phyloP scores from a whole-genome alignment of 2,888 invertebrate genomes.

The Psococerastis gibbosa region DNA sequence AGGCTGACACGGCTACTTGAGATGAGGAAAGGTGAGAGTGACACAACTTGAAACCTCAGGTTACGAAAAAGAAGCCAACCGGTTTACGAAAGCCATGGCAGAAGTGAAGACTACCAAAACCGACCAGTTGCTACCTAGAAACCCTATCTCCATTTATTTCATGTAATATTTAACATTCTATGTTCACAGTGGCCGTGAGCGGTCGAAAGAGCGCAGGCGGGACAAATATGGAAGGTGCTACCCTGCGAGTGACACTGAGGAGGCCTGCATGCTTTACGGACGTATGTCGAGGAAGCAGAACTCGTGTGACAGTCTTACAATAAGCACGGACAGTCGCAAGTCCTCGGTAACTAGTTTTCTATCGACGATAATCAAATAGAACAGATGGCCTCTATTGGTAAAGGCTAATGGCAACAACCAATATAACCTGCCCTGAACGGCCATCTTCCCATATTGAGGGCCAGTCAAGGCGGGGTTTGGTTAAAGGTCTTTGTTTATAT shows the following conservation, averaged over 20 bases:
- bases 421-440: too few relatives aligned
- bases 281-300: constrained; percentile 22
- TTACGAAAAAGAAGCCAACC: background rate
- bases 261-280: constrained; percentile 17
- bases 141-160: too few relatives aligned
- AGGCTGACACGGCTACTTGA: too few relatives aligned
- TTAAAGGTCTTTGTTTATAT: too few relatives aligned
- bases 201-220: constrained; percentile 7
- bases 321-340: constrained; percentile 34
- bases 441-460: too few relatives aligned
- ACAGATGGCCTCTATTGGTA: too few relatives aligned
- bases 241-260: constrained; percentile 19
- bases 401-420: too few relatives aligned
- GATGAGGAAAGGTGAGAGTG: background rate
- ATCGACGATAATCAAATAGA: too few relatives aligned
- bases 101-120: background rate
- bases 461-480: too few relatives aligned
- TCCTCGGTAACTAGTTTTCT: constrained; percentile 30
- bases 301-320: constrained; percentile 32
- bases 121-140: too few relatives aligned
- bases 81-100: background rate
- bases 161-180: too few relatives aligned
- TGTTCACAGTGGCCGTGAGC: constrained; percentile 5
- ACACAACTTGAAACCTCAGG: background rate
- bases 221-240: constrained; percentile 7